Conservation (phyloP, 2,113 vertebrate species). For the Bombycilla garrulus region DNA sequence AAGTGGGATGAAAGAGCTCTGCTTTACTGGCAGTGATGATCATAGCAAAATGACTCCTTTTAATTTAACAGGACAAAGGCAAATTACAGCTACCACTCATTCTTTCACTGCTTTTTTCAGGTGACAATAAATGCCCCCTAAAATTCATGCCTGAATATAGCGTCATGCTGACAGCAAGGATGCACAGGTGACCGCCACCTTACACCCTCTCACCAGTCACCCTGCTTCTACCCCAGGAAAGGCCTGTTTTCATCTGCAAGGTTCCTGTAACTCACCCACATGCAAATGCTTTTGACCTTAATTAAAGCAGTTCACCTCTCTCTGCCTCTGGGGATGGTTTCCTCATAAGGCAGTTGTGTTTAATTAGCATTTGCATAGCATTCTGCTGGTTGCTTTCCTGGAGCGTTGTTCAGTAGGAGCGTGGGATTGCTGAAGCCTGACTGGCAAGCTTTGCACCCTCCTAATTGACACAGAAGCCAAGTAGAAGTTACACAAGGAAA, state of each 20-base stretch:
- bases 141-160: neutral
- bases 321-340: conserved; percentile 62
- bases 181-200: neutral
- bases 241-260: neutral
- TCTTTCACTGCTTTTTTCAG: neutral
- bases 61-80: neutral
- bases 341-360: conserved; percentile 65
- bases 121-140: neutral
- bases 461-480: conserved; percentile 65
- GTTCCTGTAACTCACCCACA: conserved; percentile 41
- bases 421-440: conserved; percentile 68
- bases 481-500: conserved; percentile 66
- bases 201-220: neutral
- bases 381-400: conserved; percentile 60
- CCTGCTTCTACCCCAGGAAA: neutral
- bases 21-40: neutral
- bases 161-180: neutral
- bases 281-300: conserved; percentile 63
- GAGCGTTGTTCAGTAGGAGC: conserved; percentile 43
- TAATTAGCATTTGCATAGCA: conserved; percentile 68
- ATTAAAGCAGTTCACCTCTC: conserved; percentile 63
- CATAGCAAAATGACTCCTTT: neutral
- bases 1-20: conserved; percentile 25
- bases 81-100: neutral
- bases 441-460: conserved; percentile 61